Evolutionary conservation across 2,113 vertebrate genomes (phyloP).

Genomic region (Cyanoramphus novaezelandiae): DNA sequence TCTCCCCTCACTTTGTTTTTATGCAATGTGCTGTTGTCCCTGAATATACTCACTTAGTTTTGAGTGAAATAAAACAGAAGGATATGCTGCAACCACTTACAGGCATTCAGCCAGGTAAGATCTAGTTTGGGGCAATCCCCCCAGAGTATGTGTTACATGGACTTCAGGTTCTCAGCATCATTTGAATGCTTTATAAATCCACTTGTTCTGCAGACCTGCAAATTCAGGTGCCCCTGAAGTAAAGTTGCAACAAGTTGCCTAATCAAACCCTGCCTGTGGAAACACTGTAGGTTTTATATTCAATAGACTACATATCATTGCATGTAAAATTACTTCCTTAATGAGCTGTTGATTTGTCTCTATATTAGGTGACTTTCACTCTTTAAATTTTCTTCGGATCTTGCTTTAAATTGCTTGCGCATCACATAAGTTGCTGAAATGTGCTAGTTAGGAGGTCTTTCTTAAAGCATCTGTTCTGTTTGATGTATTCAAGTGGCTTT

Average conservation of each 20-base stretch:
- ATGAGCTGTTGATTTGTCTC: not conserved
- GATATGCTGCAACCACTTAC: not conserved
- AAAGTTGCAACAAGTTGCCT: not conserved
- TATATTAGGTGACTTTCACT: not conserved
- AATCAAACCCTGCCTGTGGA: not conserved
- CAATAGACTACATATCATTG: not conserved
- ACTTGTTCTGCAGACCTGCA: not conserved
- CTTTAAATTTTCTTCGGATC: not conserved
- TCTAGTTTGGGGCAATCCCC: not conserved
- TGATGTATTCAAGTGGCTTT: not conserved
- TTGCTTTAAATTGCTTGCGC: not conserved
- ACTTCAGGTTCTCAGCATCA: not conserved
- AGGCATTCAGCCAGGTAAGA: not conserved
- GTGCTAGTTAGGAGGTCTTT: not conserved
- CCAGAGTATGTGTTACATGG: rapidly evolving
- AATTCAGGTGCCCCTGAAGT: not conserved
- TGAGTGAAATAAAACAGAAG: not conserved
- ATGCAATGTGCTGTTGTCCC: not conserved
- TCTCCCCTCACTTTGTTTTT: not conserved
- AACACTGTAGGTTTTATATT: not conserved
- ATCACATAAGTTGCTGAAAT: not conserved
- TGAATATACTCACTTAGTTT: not conserved
- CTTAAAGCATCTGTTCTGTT: not conserved
- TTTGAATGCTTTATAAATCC: not conserved
- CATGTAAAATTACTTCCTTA: not conserved